phyloP scores from a whole-genome alignment of 2,888 invertebrate genomes.

The Branchinecta sandiegonensis region DNA sequence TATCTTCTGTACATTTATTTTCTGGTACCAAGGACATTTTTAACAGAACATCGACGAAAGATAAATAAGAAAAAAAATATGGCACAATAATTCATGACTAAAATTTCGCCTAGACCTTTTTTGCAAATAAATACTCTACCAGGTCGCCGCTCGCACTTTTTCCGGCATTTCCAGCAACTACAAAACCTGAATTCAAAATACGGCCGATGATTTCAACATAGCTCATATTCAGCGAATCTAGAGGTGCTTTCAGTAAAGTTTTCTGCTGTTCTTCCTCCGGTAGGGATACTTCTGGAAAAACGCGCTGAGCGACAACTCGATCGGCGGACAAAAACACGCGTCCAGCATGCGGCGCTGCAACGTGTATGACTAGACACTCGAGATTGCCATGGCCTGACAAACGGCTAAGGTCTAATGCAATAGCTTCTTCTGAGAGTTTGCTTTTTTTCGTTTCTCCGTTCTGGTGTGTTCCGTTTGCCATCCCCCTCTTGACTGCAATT shows the following conservation, averaged over 20 bases:
- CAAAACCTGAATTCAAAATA: neutral
- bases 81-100: no score
- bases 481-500: no score
- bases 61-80: no score
- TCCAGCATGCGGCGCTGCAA: slow-evolving; percentile 65
- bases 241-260: neutral
- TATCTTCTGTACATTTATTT: no score
- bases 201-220: neutral
- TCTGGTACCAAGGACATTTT: no score
- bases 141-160: neutral
- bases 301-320: slow-evolving; percentile 56
- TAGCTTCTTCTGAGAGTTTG: no score
- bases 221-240: neutral
- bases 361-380: slow-evolving; percentile 63
- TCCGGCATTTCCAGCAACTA: neutral
- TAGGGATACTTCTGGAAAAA: slow-evolving; percentile 21
- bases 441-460: no score
- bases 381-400: no score
- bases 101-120: neutral
- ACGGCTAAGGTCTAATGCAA: no score
- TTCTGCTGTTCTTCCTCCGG: slow-evolving; percentile 17
- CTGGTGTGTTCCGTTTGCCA: no score
- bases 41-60: no score
- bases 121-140: slow-evolving; percentile 1
- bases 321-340: slow-evolving; percentile 67